These are phyloP conservation scores for Coregonus clupeaformis DNA, from an alignment of 2,113 vertebrate genomes.

Conservation along the genomic window DNA sequence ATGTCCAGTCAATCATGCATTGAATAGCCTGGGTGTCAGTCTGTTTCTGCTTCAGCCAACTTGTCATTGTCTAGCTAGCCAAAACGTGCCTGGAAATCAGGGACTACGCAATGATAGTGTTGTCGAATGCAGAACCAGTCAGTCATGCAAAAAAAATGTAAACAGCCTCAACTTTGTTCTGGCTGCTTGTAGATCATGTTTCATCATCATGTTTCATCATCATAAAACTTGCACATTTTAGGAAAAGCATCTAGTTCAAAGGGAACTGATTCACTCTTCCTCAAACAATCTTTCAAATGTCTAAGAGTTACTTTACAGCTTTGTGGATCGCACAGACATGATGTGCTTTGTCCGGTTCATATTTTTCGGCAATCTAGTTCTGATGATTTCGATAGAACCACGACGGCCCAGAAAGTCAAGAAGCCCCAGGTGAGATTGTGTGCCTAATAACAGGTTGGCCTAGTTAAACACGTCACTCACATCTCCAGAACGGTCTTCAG, in stretches of 20 bases:
- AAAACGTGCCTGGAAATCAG: too few relatives aligned
- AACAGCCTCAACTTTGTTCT: neutral
- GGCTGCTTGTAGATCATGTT: neutral
- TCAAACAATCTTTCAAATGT: too few relatives aligned
- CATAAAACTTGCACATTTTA: neutral
- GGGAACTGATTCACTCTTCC: too few relatives aligned
- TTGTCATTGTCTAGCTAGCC: neutral
- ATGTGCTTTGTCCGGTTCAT: neutral
- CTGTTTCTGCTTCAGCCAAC: too few relatives aligned
- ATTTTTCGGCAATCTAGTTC: neutral
- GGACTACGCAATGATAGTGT: neutral
- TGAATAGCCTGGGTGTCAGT: neutral
- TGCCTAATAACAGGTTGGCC: conserved; percentile 20
- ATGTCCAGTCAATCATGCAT: neutral
- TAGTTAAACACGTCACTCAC: conserved; percentile 72
- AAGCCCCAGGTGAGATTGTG: neutral
- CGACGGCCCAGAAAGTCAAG: neutral
- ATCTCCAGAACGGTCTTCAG: conserved; percentile 97
- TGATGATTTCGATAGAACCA: neutral
- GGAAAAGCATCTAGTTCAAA: neutral
- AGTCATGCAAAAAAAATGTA: too few relatives aligned
- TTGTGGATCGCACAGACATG: neutral
- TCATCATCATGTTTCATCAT: neutral
- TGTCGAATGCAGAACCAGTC: neutral
- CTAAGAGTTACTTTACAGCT: too few relatives aligned